phyloP scores from a whole-genome alignment of 2,797 vertebrate genomes.

The Melanotaenia trifasciata region DNA sequence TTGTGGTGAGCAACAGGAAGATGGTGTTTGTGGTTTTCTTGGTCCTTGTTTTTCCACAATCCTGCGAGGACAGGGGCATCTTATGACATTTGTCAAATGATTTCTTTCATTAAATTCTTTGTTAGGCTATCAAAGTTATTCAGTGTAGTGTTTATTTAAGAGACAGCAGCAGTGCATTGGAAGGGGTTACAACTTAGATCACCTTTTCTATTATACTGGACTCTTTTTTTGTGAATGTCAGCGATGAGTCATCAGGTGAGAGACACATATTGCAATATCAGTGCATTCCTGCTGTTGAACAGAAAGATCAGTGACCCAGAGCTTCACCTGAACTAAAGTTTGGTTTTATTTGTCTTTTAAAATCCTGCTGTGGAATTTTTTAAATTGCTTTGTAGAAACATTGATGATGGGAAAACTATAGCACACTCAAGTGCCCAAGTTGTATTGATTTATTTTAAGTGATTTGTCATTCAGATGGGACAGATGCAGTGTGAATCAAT shows the following conservation, averaged over 20 bases:
- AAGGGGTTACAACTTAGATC: slow-evolving; percentile 12
- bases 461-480: background rate
- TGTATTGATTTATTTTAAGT: background rate
- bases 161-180: background rate
- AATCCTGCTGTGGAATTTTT: background rate
- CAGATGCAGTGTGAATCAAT: background rate
- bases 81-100: too few relatives aligned
- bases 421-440: background rate
- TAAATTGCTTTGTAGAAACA: background rate
- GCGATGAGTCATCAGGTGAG: slow-evolving; percentile 12
- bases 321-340: slow-evolving; percentile 8
- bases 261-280: background rate
- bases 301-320: slow-evolving; percentile 17
- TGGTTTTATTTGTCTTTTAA: background rate
- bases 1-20: slow-evolving; percentile 47
- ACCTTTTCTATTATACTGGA: slow-evolving; percentile 1
- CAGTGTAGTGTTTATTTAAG: slow-evolving; percentile 12
- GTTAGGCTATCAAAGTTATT: slow-evolving; percentile 14
- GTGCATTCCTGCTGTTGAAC: slow-evolving; percentile 19
- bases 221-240: slow-evolving; percentile 19
- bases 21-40: slow-evolving; percentile 23
- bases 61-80: background rate
- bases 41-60: slow-evolving; percentile 12
- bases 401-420: background rate
- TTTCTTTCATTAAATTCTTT: slow-evolving; percentile 10